Evolutionary conservation across 1,140 invertebrate genomes (phyloP), one percentile per base, ranked within the genome.

Genomic region (Acromyrmex echinatior): DNA sequence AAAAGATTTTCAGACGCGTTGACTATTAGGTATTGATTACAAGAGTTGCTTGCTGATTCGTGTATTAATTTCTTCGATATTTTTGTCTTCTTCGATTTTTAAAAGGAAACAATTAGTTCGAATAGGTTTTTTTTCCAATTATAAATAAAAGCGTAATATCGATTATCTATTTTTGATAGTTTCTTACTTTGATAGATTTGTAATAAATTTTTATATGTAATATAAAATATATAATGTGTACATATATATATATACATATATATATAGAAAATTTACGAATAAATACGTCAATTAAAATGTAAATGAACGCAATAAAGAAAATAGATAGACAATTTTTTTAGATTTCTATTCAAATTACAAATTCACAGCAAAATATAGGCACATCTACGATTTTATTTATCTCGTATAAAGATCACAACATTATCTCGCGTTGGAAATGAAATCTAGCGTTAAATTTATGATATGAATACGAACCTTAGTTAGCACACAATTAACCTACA

Each of bases 391-490:
- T 71, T 82, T 45, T 58, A 60, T 73, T 73, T 82, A 60, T n/a
- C 35, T 58, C 14, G 14, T 21, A 58, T 60, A 35, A 56, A 71
- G 21, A 81, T 71, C 25, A 45, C n/a, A 73, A 73, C 21, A 35
- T 73, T 82, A 82, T 73, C 39, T 73, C 12, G 12, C 3, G 51
- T n/a, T 71, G 31, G 3, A 35, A 71, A 60, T 16, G 66, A 73
- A 68, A 82, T 73, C 21, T 39, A 16, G 35, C 79, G 5, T n/a
- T 82, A 35, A 73, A 73, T 82, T 73, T 82, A 73, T 28, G 65
- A 45, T 70, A 71, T 28, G 62, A 79, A 80, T 80, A 56, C 62
- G 31, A 25, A 58, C 35, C 51, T 60, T 60, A 73, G 51, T n/a
- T 21, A 58, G 35, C 35, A 53, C 35, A 53, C 68, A 71, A 73